Percentiles rank a stretch among this genome's conserved stretches.
These are phyloP conservation scores for Mionectes macconnelli DNA, from an alignment of 2,113 vertebrate species.

Conservation along the genomic window DNA sequence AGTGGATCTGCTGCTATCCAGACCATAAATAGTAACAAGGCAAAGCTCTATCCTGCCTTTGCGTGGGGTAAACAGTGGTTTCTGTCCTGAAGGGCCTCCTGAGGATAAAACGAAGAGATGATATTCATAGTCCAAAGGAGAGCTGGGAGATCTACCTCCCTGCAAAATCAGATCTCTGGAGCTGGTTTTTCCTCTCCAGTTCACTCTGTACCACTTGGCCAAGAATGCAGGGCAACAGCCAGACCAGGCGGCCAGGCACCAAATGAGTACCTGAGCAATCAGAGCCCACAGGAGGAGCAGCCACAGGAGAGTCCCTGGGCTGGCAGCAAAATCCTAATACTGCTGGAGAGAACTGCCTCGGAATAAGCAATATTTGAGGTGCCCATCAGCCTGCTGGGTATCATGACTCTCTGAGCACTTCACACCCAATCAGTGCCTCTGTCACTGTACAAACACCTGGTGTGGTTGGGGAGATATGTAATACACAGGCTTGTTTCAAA, in stretches of 20 bases:
- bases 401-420: neutral
- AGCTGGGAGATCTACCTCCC: neutral
- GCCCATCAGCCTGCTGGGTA: neutral
- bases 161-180: neutral
- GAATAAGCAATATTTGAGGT: neutral
- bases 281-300: neutral
- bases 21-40: neutral
- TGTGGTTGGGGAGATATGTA: neutral
- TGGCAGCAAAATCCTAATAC: neutral
- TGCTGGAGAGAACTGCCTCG: neutral
- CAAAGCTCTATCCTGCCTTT: neutral
- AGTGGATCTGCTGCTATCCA: neutral
- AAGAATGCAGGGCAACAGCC: neutral
- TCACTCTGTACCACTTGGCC: conserved; percentile 3
- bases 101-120: neutral
- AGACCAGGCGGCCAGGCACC: neutral
- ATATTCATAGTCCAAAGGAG: neutral
- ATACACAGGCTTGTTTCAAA: neutral
- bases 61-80: neutral
- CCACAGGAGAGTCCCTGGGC: neutral
- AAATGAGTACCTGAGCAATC: neutral
- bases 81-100: conserved; percentile 19
- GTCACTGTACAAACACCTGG: neutral
- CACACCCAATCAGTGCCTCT: neutral
- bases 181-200: conserved; percentile 38